phyloP scores from a whole-genome alignment of 2,888 invertebrate species.

The Biston betularia region DNA sequence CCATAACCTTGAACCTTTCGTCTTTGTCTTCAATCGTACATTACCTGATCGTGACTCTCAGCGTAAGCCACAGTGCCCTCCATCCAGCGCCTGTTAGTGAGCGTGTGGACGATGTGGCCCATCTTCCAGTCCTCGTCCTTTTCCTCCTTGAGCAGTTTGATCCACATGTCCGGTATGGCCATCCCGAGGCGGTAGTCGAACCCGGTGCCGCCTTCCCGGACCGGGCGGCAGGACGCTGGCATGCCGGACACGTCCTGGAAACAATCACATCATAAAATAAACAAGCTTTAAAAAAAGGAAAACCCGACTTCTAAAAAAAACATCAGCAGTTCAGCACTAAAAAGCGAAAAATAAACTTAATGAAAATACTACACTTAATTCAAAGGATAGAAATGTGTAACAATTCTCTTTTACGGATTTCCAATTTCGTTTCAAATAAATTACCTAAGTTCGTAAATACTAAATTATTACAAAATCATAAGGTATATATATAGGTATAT shows the following conservation, averaged over 20 bases:
- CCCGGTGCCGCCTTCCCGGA: constrained; percentile 96
- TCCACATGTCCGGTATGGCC: constrained; percentile 99
- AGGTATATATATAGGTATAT: no score
- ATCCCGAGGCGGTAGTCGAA: constrained; percentile 99
- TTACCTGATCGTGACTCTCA: constrained; percentile 98
- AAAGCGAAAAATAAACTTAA: no score
- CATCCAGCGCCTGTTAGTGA: constrained; percentile 97
- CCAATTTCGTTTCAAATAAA: no score
- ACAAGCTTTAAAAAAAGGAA: no score
- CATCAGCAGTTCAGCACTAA: no score
- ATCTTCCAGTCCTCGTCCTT: constrained; percentile 98
- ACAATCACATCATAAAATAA: background rate
- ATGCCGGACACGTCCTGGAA: constrained; percentile 98
- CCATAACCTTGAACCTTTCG: no score
- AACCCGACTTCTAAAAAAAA: no score
- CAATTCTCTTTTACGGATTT: no score
- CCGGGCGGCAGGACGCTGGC: constrained; percentile 98
- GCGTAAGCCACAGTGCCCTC: constrained; percentile 99
- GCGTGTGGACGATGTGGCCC: constrained; percentile 95
- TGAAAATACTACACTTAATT: no score
- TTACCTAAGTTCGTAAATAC: no score
- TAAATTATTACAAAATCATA: no score
- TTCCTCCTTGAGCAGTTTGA: constrained; percentile 93
- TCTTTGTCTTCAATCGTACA: background rate
- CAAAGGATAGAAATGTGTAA: no score